Base-by-base conservation (phyloP, 2,797 vertebrate species). In the Lophotriccus pileatus region DNA sequence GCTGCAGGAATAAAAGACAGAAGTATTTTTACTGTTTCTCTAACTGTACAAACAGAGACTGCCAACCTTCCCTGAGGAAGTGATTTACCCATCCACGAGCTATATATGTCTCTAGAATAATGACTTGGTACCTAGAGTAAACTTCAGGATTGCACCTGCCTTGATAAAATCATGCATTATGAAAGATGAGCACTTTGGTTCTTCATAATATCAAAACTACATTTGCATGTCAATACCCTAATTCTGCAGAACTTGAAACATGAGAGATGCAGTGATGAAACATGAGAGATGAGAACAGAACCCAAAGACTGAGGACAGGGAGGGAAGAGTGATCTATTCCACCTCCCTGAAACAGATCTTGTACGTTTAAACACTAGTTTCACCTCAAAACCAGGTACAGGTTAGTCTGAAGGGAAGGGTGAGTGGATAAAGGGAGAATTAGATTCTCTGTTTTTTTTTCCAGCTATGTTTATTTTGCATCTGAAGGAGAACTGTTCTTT, bases 241-340 rank as follows among this genome's bases (percentile, higher is more conserved):
- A 66, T 41, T 37, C 24, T 46, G 6, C 20, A 70, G 34, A 89
- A 60, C 8, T 14, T 70, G 9, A 52, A 78, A 75, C 0, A 4
- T 0, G 2, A 39, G 21, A 36, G 12, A 53, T 49, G 39, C 43
- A 59, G 49, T 0, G 0, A 23, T 70, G 9, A 56, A 78, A 78
- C 0, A 4, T 0, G 1, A 43, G 21, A 36, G 15, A 50, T 53
- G 39, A 53, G 19, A 91, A 36, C 25, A 49, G 27, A 70, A 50
- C 17, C 3, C 19, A 69, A 74, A 23, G 24, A 72, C 34, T 43
- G 47, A 34, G 10, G 10, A 37, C 12, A 52, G 14, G 5, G 8
- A 50, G 11, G 27, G n/a, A 84, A 76, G 10, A 84, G 28, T 15
- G 27, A 59, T 39, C 7, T 4, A n/a, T 46, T 68, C 16, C 19